phyloP scores from a whole-genome alignment of 2,888 invertebrate species.

The Metellina segmentata region DNA sequence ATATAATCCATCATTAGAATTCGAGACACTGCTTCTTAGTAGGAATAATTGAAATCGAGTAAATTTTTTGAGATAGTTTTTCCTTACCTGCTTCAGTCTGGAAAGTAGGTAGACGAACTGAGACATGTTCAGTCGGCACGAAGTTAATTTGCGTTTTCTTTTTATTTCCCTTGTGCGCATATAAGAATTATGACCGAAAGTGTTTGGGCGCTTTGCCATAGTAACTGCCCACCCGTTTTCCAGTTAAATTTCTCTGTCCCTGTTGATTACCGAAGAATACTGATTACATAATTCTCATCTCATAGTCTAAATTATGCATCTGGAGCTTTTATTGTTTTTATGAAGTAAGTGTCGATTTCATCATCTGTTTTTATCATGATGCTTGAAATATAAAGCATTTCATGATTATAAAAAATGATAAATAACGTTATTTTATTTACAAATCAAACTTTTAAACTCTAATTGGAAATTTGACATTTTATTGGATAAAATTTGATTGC shows the following conservation, averaged over 20 bases:
- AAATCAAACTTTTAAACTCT: too few species aligned
- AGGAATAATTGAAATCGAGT: conserved; percentile 66
- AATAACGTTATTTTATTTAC: too few species aligned
- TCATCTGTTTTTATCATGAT: too few species aligned
- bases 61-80: conserved; percentile 38
- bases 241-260: not conserved
- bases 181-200: conserved; percentile 18
- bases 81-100: conserved; percentile 8
- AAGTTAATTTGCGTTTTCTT: conserved; percentile 68
- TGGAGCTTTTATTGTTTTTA: too few species aligned
- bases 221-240: not conserved
- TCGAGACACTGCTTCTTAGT: conserved; percentile 47
- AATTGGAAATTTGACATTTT: too few species aligned
- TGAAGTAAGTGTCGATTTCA: too few species aligned
- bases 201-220: conserved; percentile 65
- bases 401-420: too few species aligned
- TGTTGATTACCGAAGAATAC: not conserved
- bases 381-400: too few species aligned
- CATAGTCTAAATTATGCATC: too few species aligned
- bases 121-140: conserved; percentile 39
- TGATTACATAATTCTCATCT: not conserved
- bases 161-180: not conserved
- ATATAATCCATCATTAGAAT: conserved; percentile 68
- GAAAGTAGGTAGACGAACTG: conserved; percentile 28
- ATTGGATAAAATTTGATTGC: too few species aligned